Conservation (phyloP, 2,797 vertebrate genomes). For the Pygocentrus nattereri region DNA sequence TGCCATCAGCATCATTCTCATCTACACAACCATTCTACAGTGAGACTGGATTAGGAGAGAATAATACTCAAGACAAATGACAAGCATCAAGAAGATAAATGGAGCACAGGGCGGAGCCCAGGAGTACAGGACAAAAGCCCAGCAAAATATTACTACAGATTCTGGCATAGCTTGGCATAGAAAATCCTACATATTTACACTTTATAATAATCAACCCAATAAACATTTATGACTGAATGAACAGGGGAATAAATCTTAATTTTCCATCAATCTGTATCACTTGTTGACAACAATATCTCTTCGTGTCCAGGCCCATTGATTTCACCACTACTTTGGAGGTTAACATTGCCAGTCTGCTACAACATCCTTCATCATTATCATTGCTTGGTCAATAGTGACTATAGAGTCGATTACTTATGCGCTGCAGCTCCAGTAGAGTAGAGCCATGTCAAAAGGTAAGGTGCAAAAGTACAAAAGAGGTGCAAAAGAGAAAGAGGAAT, state of each 20-base stretch:
- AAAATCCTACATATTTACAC: not conserved
- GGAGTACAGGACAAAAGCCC: not conserved
- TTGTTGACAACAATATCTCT: not conserved
- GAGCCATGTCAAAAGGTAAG: not conserved
- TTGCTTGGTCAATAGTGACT: conserved; percentile 27
- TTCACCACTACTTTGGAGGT: not conserved
- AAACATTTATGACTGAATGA: not conserved
- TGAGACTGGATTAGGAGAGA: not conserved
- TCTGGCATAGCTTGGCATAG: not conserved
- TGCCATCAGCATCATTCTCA: conserved; percentile 21
- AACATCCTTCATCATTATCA: conserved; percentile 35
- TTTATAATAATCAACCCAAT: not conserved
- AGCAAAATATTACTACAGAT: not conserved
- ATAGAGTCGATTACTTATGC: conserved; percentile 46
- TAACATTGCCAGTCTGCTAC: not conserved
- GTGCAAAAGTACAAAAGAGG: too few relatives aligned
- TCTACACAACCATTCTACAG: not conserved
- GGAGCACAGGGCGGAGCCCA: not conserved
- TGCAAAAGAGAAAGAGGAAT: not conserved
- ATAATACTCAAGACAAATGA: conserved; percentile 22
- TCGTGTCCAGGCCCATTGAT: conserved; percentile 19
- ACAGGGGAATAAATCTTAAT: not conserved
- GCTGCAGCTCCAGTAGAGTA: not conserved
- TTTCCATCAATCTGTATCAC: not conserved
- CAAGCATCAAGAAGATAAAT: conserved; percentile 17